Evolutionary conservation across 92 coral and sea anemone genomes (phyloP).

Genomic region (Meandrina meandrites): DNA sequence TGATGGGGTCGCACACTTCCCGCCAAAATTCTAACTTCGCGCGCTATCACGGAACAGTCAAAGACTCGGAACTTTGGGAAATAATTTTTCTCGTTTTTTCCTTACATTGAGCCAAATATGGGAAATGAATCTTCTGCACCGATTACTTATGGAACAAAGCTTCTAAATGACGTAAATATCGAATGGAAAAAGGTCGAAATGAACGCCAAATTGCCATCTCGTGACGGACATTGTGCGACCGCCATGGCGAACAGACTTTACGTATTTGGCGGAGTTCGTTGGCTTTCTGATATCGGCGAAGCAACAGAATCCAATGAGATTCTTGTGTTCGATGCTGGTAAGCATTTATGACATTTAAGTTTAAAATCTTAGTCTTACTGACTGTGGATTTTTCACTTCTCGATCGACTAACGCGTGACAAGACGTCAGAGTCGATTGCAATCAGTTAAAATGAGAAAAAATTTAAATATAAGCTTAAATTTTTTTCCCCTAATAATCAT

Average conservation of each 20-base stretch:
- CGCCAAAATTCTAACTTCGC: slow-evolving; percentile 60
- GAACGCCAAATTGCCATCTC: slow-evolving; percentile 47
- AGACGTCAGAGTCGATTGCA: too few relatives aligned
- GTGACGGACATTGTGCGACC: slow-evolving; percentile 87
- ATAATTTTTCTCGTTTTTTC: background rate
- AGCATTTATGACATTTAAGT: slow-evolving; percentile 8
- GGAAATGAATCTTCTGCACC: slow-evolving; percentile 78
- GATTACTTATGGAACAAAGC: slow-evolving; percentile 66
- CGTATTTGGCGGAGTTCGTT: slow-evolving; percentile 80
- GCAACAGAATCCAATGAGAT: slow-evolving; percentile 74
- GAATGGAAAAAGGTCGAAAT: slow-evolving; percentile 67
- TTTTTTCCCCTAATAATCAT: too few relatives aligned
- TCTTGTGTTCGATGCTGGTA: slow-evolving; percentile 71
- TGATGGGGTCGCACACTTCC: slow-evolving; percentile 25
- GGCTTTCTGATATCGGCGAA: slow-evolving; percentile 70
- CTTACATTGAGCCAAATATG: slow-evolving; percentile 43
- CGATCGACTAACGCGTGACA: too few relatives aligned
- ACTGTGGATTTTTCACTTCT: too few relatives aligned
- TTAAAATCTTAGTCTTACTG: background rate
- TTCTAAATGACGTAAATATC: slow-evolving; percentile 60
- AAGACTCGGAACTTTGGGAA: background rate
- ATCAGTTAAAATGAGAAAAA: too few relatives aligned
- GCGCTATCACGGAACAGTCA: background rate
- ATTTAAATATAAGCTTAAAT: too few relatives aligned
- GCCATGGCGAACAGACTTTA: slow-evolving; percentile 63